Base-by-base conservation (phyloP, 1,140 invertebrate genomes). In the Lordiphosa stackelbergi region DNA sequence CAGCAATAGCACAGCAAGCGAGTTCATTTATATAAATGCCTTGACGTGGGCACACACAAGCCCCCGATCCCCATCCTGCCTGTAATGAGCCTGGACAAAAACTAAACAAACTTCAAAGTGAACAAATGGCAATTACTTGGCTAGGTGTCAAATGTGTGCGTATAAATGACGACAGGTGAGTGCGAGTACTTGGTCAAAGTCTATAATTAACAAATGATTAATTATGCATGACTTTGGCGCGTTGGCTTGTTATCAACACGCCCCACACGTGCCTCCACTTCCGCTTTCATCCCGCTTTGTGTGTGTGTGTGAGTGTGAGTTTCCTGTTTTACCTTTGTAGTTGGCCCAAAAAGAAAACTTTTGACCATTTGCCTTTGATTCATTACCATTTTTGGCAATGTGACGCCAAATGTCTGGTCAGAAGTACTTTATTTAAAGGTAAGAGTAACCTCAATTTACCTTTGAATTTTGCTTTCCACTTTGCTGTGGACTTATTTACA, bases 171-270 rank as follows among this genome's bases (percentile, higher is more conserved):
- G 64, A 66, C 54, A 68, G 64, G 62, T 66, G 52, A 56, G 56
- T 62, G 46, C 55, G 61, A n/a, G n/a, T 51, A 61, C 64, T 51
- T 38, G 64, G 43, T 43, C 73, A 74, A 68, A 73, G 62, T 81
- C 71, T 81, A 81, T 81, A 81, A 83, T 81, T 81, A 83, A 81
- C 72, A 83, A 83, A 81, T 81, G 77, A 81, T 81, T 81, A 81
- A 81, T 81, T 81, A 81, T 83, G 77, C 77, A 81, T 83, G 77
- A 77, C 72, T 77, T 77, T 65, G 54, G 66, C 63, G 68, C 68
- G 47, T 71, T n/a, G n/a, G n/a, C n/a, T n/a, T n/a, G n/a, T n/a
- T 81, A 81, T 81, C 77, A 81, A 70, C 58, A 63, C 58, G 49
- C 75, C 69, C 72, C 11, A 40, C 37, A 5, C 36, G 47, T 49